A percentile compares a stretch with the other conserved stretches of the same genome.
phyloP scores from a whole-genome alignment of 2,888 invertebrate genomes.

The Thereva unica region DNA sequence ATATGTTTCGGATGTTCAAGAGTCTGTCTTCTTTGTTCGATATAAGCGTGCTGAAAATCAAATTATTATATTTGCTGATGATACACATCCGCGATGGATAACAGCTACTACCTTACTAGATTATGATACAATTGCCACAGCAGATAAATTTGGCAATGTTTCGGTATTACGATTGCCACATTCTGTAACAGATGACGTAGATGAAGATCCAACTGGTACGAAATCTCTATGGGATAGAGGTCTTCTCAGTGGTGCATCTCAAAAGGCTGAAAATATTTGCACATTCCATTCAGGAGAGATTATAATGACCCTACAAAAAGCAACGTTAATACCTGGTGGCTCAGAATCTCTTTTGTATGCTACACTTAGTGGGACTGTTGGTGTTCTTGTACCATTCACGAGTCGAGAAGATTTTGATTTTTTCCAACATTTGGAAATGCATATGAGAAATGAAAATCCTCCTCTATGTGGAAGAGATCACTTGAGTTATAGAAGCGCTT shows the following conservation, averaged over 20 bases:
- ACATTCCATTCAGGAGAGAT: slow-evolving; percentile 97
- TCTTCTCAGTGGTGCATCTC: slow-evolving; percentile 93
- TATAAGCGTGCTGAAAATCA: slow-evolving; percentile 97
- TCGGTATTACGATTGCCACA: slow-evolving; percentile 87
- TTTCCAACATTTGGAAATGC: slow-evolving; percentile 99
- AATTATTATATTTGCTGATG: slow-evolving; percentile 96
- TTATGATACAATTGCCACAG: slow-evolving; percentile 93
- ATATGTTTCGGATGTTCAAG: slow-evolving; percentile 94
- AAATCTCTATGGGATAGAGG: slow-evolving; percentile 96
- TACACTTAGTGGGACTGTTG: slow-evolving; percentile 91
- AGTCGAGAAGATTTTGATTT: slow-evolving; percentile 98
- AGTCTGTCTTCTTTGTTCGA: slow-evolving; percentile 93
- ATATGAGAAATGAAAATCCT: slow-evolving; percentile 96
- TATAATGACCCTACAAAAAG: slow-evolving; percentile 92
- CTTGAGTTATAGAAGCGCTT: slow-evolving; percentile 93
- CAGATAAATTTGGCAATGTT: slow-evolving; percentile 98
- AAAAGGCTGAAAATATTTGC: slow-evolving; percentile 91
- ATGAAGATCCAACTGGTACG: slow-evolving; percentile 98
- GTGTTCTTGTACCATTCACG: slow-evolving; percentile 91
- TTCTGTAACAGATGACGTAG: slow-evolving; percentile 94
- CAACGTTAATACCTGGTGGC: slow-evolving; percentile 95
- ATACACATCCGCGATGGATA: slow-evolving; percentile 96
- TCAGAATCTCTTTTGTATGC: slow-evolving; percentile 96
- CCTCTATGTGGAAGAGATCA: slow-evolving; percentile 98
- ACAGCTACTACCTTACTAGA: slow-evolving; percentile 91